Percentiles rank a stretch among this genome's conserved stretches.
Conservation (phyloP, 35 echinoderm and acorn worm species). For the Apostichopus parvimensis region DNA sequence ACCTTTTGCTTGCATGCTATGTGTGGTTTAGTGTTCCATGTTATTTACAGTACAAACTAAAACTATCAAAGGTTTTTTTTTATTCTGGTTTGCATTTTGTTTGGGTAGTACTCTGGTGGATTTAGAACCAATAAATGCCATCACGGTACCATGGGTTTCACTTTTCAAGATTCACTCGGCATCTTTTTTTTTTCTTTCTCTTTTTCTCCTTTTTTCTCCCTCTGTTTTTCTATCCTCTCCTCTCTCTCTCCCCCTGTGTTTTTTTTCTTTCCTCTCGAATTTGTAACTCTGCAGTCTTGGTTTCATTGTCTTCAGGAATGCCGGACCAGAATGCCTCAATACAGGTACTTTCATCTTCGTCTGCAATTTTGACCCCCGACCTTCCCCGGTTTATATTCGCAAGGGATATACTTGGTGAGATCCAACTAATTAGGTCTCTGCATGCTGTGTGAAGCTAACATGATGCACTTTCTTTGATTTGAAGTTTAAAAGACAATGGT, state of each 20-base stretch:
- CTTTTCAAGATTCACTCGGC: conserved; percentile 20
- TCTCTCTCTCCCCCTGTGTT: too few relatives aligned
- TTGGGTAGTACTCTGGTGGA: background rate
- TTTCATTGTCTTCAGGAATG: conserved; percentile 99
- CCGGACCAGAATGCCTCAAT: conserved; percentile 89
- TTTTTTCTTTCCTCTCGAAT: background rate
- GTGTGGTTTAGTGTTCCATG: too few relatives aligned
- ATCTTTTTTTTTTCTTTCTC: conserved; percentile 53
- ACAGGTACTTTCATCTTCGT: conserved; percentile 59
- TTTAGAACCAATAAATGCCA: conserved; percentile 1
- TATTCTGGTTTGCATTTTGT: background rate
- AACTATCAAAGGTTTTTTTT: background rate
- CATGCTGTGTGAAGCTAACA: conserved; percentile 15
- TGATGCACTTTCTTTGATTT: too few relatives aligned
- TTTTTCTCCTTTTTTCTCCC: conserved; percentile 42
- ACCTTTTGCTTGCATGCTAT: too few relatives aligned
- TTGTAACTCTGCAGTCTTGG: conserved; percentile 99
- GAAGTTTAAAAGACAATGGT: too few relatives aligned
- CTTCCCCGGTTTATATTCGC: background rate
- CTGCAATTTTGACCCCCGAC: conserved; percentile 45
- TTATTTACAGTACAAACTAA: too few relatives aligned
- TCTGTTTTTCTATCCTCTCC: too few relatives aligned
- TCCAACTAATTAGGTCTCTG: conserved; percentile 45
- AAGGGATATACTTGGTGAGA: conserved; percentile 39
- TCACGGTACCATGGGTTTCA: background rate